Evolutionary conservation across 1,140 invertebrate genomes (phyloP), one percentile per base, ranked within the genome.

Genomic region (Drosophila micromelanica): DNA sequence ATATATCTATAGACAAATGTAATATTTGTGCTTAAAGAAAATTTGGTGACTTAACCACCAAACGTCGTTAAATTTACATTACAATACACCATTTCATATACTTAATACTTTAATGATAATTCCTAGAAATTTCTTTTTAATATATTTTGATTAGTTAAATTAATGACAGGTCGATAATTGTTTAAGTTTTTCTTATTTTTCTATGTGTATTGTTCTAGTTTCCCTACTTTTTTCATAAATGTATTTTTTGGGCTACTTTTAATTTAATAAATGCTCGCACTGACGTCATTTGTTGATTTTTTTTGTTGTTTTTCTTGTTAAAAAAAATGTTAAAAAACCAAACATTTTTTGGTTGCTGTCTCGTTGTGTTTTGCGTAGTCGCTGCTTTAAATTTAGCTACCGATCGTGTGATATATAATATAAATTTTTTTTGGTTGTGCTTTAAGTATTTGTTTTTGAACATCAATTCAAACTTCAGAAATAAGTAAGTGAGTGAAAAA

Each of bases 211-310:
- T 65, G 49, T 67, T 63, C 2, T 27, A 27, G 23, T 27, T 27
- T 27, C 0, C 5, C 27, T 27, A 0, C 23, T 30, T 60, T 78
- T 71, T 49, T 17, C 17, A 17, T 27, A 56, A 56, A 73, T 57
- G 13, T 51, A 60, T 56, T 84, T 65, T 42, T 45, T 56, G 55
- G 56, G 37, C 49, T 62, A 32, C 62, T 81, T 80, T 80, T 69
- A 64, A 74, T 82, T 73, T 68, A 76, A 79, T 82, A 89, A 87
- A 73, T 71, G 63, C 37, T 20, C 37, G 45, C 54, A 48, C 79
- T 89, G 84, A 89, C 84, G 84, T 89, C 84, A 87, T 89, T 79
- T 89, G 69, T 69, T 78, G 64, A 68, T 32, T 76, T 32, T 76
- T 70, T 78, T 86, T 76, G 73, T 70, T 73, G 11, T 45, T 20